phyloP scores from a whole-genome alignment of 2,113 vertebrate genomes.

The Suricata suricatta region DNA sequence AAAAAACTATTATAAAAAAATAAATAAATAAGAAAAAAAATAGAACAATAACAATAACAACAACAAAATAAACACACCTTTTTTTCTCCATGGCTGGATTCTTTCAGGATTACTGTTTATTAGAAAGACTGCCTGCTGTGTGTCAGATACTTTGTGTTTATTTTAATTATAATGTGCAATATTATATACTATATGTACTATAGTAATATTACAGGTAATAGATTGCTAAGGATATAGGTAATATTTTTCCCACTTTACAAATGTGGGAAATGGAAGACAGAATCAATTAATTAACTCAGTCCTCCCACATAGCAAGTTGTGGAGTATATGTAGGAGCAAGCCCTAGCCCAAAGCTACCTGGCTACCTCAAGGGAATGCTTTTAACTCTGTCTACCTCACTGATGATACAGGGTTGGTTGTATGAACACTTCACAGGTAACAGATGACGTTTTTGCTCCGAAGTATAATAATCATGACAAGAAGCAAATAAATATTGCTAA shows the following conservation, averaged over 20 bases:
- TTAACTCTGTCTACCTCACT: neutral
- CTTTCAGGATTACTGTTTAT: neutral
- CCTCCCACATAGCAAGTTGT: neutral
- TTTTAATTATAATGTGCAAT: neutral
- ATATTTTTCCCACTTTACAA: neutral
- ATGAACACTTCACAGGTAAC: neutral
- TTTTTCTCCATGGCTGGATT: neutral
- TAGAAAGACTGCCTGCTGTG: neutral
- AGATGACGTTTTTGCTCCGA: neutral
- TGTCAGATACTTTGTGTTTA: neutral
- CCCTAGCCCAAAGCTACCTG: neutral
- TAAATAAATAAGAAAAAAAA: neutral
- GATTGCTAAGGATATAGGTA: neutral
- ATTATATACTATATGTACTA: neutral
- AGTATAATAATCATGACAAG: neutral
- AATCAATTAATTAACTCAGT: neutral
- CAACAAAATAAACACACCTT: neutral
- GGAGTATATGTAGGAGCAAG: neutral
- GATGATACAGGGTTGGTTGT: neutral
- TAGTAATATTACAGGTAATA: neutral
- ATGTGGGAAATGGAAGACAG: neutral
- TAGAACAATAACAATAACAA: neutral
- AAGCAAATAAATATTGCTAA: neutral
- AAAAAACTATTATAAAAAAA: too few species aligned
- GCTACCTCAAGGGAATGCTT: neutral